Evolutionary conservation across 2,113 vertebrate species (phyloP).

Genomic region (Atlantisia rogersi): DNA sequence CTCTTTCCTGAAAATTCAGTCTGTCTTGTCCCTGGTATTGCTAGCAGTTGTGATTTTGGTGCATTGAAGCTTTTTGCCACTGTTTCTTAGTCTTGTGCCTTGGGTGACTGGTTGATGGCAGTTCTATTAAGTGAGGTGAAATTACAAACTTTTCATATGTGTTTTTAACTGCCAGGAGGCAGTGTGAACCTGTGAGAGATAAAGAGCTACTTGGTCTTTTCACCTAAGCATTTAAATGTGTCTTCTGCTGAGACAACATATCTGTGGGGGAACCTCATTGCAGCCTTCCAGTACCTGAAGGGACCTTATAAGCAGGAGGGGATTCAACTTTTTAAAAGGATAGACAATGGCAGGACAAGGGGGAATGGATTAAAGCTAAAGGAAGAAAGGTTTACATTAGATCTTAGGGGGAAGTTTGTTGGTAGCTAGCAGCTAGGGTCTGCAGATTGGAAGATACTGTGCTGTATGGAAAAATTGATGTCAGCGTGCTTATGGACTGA

Average conservation of each 20-base stretch:
- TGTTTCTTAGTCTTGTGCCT: background rate
- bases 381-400: too few species aligned
- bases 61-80: background rate
- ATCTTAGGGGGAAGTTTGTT: too few species aligned
- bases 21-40: background rate
- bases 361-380: too few species aligned
- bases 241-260: background rate
- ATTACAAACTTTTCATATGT: background rate
- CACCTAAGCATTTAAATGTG: background rate
- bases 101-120: background rate
- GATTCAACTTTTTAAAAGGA: too few species aligned
- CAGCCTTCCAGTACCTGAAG: too few species aligned
- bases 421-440: too few species aligned
- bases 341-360: too few species aligned
- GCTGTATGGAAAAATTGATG: too few species aligned
- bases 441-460: too few species aligned
- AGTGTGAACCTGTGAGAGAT: background rate
- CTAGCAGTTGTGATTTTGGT: background rate
- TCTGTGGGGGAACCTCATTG: background rate
- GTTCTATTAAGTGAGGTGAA: background rate
- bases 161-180: background rate
- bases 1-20: background rate
- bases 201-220: background rate
- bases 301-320: too few species aligned
- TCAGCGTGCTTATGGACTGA: too few species aligned